A percentile compares a stretch with the other conserved stretches of the same genome.
phyloP scores from a whole-genome alignment of 2,113 vertebrate species.

The Neotoma lepida region DNA sequence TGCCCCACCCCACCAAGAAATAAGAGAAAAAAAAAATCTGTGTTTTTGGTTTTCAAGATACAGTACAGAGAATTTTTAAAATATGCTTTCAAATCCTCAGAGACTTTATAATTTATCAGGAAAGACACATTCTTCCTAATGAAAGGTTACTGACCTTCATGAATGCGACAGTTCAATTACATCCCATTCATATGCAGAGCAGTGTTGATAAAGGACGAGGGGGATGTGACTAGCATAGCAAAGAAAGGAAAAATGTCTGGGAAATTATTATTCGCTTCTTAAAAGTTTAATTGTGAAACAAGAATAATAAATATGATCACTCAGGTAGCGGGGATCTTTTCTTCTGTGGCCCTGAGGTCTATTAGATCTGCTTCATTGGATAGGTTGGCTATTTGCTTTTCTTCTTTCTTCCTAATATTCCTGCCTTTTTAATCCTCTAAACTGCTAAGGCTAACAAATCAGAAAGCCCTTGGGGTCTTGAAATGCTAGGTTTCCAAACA shows the following conservation, averaged over 20 bases:
- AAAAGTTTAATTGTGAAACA: constrained; percentile 81
- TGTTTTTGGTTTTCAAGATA: constrained; percentile 84
- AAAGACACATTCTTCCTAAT: constrained; percentile 91
- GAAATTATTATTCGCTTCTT: constrained; percentile 83
- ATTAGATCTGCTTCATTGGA: constrained; percentile 86
- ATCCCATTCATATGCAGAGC: constrained; percentile 90
- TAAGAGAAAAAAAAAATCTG: constrained; percentile 65
- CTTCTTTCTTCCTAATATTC: constrained; percentile 83
- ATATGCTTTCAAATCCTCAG: constrained; percentile 86
- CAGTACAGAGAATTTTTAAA: constrained; percentile 81
- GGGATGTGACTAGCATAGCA: constrained; percentile 89
- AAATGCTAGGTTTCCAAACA: constrained; percentile 82
- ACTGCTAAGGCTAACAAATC: constrained; percentile 87
- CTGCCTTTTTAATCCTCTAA: constrained; percentile 87
- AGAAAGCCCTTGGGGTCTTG: constrained; percentile 85
- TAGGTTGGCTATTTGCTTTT: constrained; percentile 80
- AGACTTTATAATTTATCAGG: constrained; percentile 90
- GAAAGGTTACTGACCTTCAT: constrained; percentile 92
- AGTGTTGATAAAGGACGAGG: constrained; percentile 88
- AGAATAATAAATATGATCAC: constrained; percentile 87
- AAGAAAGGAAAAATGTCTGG: constrained; percentile 80
- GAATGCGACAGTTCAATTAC: constrained; percentile 90
- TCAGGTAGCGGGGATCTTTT: constrained; percentile 85
- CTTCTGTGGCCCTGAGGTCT: constrained; percentile 80
- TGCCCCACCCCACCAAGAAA: not conserved